phyloP scores from a whole-genome alignment of 2,113 vertebrate species.

The Phasianus colchicus region DNA sequence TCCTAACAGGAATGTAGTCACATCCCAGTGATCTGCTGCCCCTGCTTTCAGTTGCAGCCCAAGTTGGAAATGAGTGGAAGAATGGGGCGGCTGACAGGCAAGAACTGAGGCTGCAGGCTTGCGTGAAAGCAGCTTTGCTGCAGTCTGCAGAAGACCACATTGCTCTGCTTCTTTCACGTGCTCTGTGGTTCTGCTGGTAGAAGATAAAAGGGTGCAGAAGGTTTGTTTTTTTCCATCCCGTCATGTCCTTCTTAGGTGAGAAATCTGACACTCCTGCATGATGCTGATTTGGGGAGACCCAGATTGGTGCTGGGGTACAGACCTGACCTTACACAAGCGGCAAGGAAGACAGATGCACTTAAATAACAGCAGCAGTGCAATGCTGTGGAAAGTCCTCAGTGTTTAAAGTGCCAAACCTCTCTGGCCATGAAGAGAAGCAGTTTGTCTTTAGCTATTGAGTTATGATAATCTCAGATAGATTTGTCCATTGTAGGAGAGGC shows the following conservation, averaged over 20 bases:
- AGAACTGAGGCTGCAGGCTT: slow-evolving; percentile 40
- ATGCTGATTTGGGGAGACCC: neutral
- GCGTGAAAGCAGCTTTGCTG: neutral
- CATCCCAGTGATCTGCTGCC: slow-evolving; percentile 32
- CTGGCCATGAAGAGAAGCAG: neutral
- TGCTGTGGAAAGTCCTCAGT: neutral
- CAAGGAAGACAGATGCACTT: neutral
- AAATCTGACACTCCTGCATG: neutral
- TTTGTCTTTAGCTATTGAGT: neutral
- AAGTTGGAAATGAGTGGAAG: slow-evolving; percentile 25
- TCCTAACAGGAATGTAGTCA: slow-evolving; percentile 28
- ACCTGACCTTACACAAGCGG: neutral
- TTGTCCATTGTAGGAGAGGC: neutral
- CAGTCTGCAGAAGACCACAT: neutral
- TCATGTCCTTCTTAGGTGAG: neutral
- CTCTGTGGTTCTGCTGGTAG: slow-evolving; percentile 5
- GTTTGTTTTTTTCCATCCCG: neutral
- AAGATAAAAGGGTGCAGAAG: neutral
- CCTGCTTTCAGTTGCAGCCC: slow-evolving; percentile 46
- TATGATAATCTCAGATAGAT: neutral
- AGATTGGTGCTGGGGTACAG: neutral
- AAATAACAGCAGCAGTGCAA: neutral
- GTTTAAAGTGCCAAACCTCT: neutral
- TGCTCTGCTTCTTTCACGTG: neutral
- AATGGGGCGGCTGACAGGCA: slow-evolving; percentile 39